These are phyloP conservation scores for Hippotragus niger DNA, from an alignment of 2,113 vertebrate genomes.

Conservation along the genomic window DNA sequence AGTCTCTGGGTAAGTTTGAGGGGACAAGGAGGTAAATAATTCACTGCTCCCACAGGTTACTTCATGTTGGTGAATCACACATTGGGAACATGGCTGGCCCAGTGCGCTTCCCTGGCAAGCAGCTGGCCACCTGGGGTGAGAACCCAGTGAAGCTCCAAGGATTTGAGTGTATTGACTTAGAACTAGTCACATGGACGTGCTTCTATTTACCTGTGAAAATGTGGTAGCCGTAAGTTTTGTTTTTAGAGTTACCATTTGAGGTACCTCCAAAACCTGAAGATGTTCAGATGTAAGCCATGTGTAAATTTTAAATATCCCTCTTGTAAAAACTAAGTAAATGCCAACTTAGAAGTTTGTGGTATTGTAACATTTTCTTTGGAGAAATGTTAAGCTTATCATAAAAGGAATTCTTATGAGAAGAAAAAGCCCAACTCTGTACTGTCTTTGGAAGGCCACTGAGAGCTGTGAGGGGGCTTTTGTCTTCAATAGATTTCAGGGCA, in stretches of 20 bases:
- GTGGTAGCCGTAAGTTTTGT: conserved; percentile 23
- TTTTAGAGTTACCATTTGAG: conserved; percentile 63
- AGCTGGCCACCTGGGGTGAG: background rate
- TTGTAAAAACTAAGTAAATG: conserved; percentile 73
- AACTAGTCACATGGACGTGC: background rate
- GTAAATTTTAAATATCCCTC: conserved; percentile 74
- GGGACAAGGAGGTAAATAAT: background rate
- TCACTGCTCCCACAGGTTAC: background rate
- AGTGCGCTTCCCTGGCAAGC: background rate
- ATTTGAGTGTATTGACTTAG: conserved; percentile 9
- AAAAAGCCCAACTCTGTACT: conserved; percentile 2
- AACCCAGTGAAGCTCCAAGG: background rate
- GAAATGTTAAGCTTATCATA: conserved; percentile 69
- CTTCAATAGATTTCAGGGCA: background rate
- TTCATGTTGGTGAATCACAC: background rate
- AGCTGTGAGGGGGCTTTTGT: conserved; percentile 1
- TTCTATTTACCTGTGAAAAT: conserved; percentile 49
- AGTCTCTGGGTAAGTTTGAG: background rate
- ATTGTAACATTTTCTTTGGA: conserved; percentile 71
- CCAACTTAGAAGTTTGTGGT: conserved; percentile 66
- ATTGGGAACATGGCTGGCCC: background rate
- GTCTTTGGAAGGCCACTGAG: conserved; percentile 39
- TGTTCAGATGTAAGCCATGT: conserved; percentile 67
- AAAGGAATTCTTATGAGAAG: conserved; percentile 48
- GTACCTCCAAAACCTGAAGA: conserved; percentile 53